phyloP scores from a whole-genome alignment of 2,797 vertebrate species.

The Anomalospiza imberbis region DNA sequence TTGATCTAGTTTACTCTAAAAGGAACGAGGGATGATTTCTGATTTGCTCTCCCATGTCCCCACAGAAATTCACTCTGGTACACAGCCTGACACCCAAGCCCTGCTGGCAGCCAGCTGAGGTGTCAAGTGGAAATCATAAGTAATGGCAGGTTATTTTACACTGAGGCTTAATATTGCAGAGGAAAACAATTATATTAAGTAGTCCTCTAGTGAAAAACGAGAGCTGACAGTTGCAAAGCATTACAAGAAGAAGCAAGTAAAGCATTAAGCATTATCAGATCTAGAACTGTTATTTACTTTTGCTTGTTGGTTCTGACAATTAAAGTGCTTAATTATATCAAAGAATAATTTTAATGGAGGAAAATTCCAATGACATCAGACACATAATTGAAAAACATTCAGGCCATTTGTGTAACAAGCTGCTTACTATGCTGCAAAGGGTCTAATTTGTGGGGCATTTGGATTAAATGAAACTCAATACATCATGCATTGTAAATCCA shows the following conservation, averaged over 20 bases:
- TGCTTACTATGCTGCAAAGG: neutral
- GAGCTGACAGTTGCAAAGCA: neutral
- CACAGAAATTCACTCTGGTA: fast-evolving
- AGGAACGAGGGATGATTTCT: neutral
- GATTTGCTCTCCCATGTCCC: neutral
- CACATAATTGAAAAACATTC: neutral
- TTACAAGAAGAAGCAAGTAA: neutral
- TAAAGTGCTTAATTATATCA: neutral
- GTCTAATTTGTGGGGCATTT: neutral
- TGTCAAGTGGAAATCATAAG: neutral
- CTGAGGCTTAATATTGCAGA: neutral
- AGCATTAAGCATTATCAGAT: neutral
- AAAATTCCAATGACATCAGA: neutral
- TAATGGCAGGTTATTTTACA: neutral
- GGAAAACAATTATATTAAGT: neutral
- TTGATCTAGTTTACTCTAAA: neutral
- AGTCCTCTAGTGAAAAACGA: neutral
- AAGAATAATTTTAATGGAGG: neutral
- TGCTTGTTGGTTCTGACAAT: neutral
- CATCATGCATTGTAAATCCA: neutral
- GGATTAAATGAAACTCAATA: neutral
- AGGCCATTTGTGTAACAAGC: neutral
- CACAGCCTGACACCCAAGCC: fast-evolving
- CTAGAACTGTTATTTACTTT: neutral
- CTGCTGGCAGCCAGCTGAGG: neutral